Percentiles rank a stretch among this genome's conserved stretches.
Evolutionary conservation across 2,797 vertebrate species (phyloP).

Genomic region (Taeniopygia guttata): DNA sequence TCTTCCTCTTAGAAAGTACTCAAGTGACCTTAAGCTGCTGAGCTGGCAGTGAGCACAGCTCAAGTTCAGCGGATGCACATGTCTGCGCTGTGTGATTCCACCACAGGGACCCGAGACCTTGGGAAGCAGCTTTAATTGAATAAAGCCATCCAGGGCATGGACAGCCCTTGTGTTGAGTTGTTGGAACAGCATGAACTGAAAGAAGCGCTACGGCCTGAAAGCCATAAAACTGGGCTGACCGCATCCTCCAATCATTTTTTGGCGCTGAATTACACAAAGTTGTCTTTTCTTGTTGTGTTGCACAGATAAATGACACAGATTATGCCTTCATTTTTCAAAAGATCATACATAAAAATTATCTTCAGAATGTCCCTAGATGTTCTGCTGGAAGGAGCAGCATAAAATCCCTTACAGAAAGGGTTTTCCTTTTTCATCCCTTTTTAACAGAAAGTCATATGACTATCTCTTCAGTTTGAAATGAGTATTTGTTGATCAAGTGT

Average conservation of each 20-base stretch:
- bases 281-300: slow-evolving; percentile 34
- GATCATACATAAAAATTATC: slow-evolving; percentile 5
- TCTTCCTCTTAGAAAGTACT: slow-evolving; percentile 35
- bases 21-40: slow-evolving; percentile 40
- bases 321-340: slow-evolving; percentile 39
- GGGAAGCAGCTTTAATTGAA: slow-evolving; percentile 25
- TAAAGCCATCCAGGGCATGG: slow-evolving; percentile 35
- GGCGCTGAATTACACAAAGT: slow-evolving; percentile 9
- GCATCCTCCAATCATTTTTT: slow-evolving; percentile 14
- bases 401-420: neutral
- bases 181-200: neutral
- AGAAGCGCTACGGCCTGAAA: neutral
- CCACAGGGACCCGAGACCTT: neutral
- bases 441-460: neutral
- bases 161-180: neutral
- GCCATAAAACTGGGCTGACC: slow-evolving; percentile 28
- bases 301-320: slow-evolving; percentile 1
- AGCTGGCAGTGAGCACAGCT: neutral
- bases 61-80: neutral
- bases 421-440: neutral
- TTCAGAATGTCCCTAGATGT: slow-evolving; percentile 2
- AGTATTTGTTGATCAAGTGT: neutral
- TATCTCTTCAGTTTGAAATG: neutral
- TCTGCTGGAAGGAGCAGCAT: neutral
- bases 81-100: neutral